Conservation (phyloP, 2,797 vertebrate genomes). For the Enteromius anoplus region DNA sequence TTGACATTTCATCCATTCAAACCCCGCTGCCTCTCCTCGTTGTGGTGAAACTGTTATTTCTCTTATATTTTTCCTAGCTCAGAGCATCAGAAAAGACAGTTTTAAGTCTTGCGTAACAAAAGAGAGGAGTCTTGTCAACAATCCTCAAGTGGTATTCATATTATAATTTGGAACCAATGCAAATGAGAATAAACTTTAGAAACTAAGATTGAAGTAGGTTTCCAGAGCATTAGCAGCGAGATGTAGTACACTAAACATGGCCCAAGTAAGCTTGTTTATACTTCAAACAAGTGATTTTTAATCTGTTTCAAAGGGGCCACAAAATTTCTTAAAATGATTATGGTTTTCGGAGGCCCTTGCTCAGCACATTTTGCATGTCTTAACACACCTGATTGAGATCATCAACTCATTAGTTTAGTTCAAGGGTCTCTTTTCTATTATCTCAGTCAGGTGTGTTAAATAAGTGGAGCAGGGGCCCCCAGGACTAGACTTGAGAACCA, state of each 20-base stretch:
- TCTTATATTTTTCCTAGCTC: conserved; percentile 9
- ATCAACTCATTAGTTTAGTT: too few species aligned
- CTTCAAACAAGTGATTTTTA: not conserved
- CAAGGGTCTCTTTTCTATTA: too few species aligned
- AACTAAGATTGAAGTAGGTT: not conserved
- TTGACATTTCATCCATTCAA: conserved; percentile 18
- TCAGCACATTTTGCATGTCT: too few species aligned
- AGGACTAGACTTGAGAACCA: too few species aligned
- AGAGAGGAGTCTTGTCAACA: conserved; percentile 1
- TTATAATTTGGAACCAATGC: not conserved
- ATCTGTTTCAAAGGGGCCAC: not conserved
- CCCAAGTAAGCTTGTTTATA: not conserved
- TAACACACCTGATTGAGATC: too few species aligned
- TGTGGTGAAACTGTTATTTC: conserved; percentile 17
- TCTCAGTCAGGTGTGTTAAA: too few species aligned
- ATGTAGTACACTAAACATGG: not conserved
- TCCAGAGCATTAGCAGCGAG: not conserved
- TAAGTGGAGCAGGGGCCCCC: too few species aligned
- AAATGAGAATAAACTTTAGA: not conserved
- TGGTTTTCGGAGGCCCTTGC: too few species aligned
- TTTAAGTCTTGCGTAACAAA: not conserved
- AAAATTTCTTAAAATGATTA: not conserved
- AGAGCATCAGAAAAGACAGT: conserved; percentile 8
- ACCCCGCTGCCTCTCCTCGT: conserved; percentile 2
- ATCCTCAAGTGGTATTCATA: not conserved